A percentile compares a stretch with the other conserved stretches of the same genome.
Evolutionary conservation across 37 sponge, comb jelly and placozoan genomes (phyloP).

Genomic region (Lycopodina hypogea): DNA sequence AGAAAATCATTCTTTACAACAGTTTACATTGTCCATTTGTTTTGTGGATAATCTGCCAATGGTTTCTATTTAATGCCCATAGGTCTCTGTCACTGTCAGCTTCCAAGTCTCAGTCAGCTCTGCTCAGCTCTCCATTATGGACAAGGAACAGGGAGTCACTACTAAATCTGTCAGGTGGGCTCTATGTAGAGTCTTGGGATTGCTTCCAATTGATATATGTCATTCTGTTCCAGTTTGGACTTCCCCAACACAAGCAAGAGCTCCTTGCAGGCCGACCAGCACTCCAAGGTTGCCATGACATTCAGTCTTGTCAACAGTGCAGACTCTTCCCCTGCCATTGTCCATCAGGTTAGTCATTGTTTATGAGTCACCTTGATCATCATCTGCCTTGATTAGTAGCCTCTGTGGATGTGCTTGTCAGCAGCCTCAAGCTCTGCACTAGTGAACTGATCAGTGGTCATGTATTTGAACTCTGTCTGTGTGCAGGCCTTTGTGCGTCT

Average conservation of each 20-base stretch:
- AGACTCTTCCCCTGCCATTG: conserved; percentile 12
- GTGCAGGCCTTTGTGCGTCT: conserved; percentile 77
- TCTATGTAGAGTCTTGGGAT: background rate
- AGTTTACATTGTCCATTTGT: too few relatives aligned
- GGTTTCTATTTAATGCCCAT: too few relatives aligned
- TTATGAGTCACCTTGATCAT: too few relatives aligned
- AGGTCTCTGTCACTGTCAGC: conserved; percentile 43
- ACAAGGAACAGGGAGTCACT: conserved; percentile 52
- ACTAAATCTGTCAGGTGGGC: conserved; percentile 44
- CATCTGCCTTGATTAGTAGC: background rate
- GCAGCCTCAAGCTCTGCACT: background rate
- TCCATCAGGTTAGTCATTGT: conserved; percentile 65
- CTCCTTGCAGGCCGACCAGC: conserved; percentile 62
- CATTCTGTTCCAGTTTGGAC: conserved; percentile 22
- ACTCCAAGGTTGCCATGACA: conserved; percentile 59
- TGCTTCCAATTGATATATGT: background rate
- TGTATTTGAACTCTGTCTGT: background rate
- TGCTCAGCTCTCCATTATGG: conserved; percentile 40
- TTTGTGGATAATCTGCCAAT: too few relatives aligned
- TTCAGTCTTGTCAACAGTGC: conserved; percentile 44
- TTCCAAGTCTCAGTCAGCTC: conserved; percentile 40
- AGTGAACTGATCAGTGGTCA: too few relatives aligned
- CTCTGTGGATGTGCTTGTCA: background rate
- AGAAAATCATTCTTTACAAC: too few relatives aligned
- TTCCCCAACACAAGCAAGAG: conserved; percentile 54